Percentiles rank a stretch among this genome's conserved stretches.
These are phyloP conservation scores for Murina feae DNA, from an alignment of 2,113 vertebrate genomes.

Conservation along the genomic window DNA sequence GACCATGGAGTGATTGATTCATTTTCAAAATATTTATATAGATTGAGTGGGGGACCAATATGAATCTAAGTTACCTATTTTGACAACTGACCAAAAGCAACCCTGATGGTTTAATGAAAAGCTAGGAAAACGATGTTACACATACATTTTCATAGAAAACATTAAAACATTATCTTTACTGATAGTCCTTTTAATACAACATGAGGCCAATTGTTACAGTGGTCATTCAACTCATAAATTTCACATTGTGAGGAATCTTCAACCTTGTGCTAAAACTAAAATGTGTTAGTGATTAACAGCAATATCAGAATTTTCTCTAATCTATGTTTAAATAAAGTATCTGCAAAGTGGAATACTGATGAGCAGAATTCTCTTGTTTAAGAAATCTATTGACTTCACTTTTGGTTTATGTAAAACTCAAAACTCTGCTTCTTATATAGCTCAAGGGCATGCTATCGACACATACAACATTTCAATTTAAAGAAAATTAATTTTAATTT, in stretches of 20 bases:
- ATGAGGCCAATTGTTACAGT: not conserved
- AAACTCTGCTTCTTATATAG: not conserved
- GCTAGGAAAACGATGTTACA: not conserved
- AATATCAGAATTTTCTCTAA: not conserved
- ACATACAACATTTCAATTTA: not conserved
- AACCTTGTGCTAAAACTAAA: not conserved
- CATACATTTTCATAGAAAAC: slow-evolving; percentile 8
- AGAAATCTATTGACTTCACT: not conserved
- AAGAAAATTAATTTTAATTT: not conserved
- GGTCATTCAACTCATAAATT: not conserved
- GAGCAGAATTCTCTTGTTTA: not conserved
- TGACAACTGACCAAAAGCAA: not conserved
- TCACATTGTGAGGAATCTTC: not conserved
- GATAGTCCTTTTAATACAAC: not conserved
- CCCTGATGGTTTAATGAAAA: not conserved
- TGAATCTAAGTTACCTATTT: not conserved
- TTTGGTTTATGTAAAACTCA: slow-evolving; percentile 5
- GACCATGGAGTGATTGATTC: not conserved
- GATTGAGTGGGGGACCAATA: not conserved
- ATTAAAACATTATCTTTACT: not conserved
- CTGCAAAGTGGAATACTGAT: not conserved
- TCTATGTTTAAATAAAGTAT: not conserved
- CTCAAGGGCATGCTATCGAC: not conserved
- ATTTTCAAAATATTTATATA: not conserved
- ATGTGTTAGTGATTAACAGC: slow-evolving; percentile 1